Evolutionary conservation across 2,888 invertebrate genomes (phyloP).

Genomic region (Encarsia formosa): DNA sequence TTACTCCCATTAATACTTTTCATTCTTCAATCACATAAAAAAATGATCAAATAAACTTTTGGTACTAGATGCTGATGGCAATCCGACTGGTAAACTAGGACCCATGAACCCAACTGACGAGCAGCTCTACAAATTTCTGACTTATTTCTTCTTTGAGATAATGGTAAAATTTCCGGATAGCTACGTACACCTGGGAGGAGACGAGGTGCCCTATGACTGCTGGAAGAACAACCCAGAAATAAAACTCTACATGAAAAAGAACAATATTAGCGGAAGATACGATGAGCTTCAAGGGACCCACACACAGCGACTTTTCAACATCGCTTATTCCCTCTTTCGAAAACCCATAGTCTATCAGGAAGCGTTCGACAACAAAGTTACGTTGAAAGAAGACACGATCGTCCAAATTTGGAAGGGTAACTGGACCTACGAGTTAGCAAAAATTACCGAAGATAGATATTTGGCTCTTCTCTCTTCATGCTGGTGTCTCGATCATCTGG

Average conservation of each 20-base stretch:
- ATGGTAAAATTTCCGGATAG: constrained; percentile 69
- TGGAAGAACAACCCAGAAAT: constrained; percentile 72
- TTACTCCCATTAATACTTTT: too few relatives aligned
- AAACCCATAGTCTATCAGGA: constrained; percentile 80
- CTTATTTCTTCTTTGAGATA: constrained; percentile 67
- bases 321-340: constrained; percentile 52
- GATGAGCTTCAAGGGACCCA: constrained; percentile 64
- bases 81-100: constrained; percentile 62
- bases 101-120: constrained; percentile 75
- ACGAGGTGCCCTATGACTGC: constrained; percentile 80
- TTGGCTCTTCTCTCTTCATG: constrained; percentile 71
- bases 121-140: constrained; percentile 64
- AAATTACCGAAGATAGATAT: constrained; percentile 60
- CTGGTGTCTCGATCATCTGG: constrained; percentile 82
- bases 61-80: background rate
- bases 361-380: constrained; percentile 69
- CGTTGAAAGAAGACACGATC: constrained; percentile 61
- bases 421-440: constrained; percentile 42
- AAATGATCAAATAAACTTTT: background rate
- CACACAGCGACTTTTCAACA: constrained; percentile 59
- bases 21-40: too few relatives aligned
- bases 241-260: constrained; percentile 57
- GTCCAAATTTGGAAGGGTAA: constrained; percentile 75
- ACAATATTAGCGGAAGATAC: constrained; percentile 56
- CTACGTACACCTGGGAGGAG: constrained; percentile 88